Percentiles rank a stretch among this genome's conserved stretches.
phyloP scores from a whole-genome alignment of 2,797 vertebrate species.

The Lepilemur ruficaudatus region DNA sequence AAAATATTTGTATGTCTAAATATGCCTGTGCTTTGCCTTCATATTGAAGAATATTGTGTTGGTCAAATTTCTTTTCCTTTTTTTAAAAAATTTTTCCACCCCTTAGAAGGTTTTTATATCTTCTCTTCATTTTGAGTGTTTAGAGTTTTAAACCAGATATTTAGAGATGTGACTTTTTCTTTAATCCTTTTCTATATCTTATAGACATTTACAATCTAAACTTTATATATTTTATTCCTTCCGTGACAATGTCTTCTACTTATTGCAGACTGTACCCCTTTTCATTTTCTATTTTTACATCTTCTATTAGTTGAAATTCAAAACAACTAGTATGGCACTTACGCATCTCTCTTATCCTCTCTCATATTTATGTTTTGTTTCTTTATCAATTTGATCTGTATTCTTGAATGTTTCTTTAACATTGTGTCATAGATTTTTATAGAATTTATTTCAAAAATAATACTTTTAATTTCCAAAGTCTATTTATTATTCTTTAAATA shows the following conservation, averaged over 20 bases:
- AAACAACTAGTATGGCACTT: background rate
- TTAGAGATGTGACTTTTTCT: background rate
- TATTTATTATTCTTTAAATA: background rate
- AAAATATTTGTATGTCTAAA: background rate
- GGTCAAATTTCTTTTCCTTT: background rate
- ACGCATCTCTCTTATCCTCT: background rate
- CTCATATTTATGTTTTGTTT: background rate
- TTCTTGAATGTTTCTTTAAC: slow-evolving; percentile 4
- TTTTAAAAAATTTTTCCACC: background rate
- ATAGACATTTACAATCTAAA: background rate
- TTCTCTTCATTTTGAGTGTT: background rate
- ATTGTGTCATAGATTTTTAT: background rate
- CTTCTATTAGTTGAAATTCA: background rate
- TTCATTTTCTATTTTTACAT: background rate
- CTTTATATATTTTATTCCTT: background rate
- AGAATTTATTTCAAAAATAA: background rate
- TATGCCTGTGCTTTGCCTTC: background rate
- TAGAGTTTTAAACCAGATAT: background rate
- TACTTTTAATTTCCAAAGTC: background rate
- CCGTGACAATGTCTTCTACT: background rate
- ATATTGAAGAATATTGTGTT: background rate
- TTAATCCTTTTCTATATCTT: background rate
- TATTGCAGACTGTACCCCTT: background rate
- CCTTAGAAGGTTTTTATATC: background rate
- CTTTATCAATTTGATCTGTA: background rate